Evolutionary conservation across 1,140 invertebrate species (phyloP), one percentile per base, ranked within the genome.

Genomic region (Drosophila willistoni): DNA sequence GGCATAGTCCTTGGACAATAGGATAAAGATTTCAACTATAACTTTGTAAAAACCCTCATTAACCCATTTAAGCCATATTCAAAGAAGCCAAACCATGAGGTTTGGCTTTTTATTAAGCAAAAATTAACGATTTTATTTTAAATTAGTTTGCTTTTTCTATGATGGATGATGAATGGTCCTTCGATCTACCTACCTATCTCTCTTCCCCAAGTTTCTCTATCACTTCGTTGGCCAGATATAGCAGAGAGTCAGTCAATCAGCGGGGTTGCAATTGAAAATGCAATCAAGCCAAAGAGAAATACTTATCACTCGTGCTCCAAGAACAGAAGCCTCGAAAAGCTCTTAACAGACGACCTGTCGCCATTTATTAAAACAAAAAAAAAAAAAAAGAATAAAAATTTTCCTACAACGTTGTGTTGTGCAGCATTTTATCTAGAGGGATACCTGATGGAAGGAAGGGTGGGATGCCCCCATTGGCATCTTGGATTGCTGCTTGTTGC

Each of bases 321-420:
- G 36, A 71, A 64, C 47, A 29, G 68, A 73, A 44, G 62, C 62
- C 25, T 36, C 54, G 44, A 41, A 66, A 71, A 72, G 47, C 51
- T 59, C 67, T 66, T 39, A 36, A 70, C 25, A 75, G 65, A 71
- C 47, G 70, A 75, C 54, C 61, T 66, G 69, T 68, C 66, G 68
- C 55, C 73, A 66, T 87, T 87, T 86, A 82, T 82, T 86, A 73
- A 44, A 78, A 64, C 3, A 22, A 7, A 51, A 22, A 9, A 47
- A 17, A 44, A 17, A 47, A 47, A 47, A 19, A 29, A 29, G 29
- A 29, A 29, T 29, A 29, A 47, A 47, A 47, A 73, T 81, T 71
- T 63, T 57, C 41, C 64, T 57, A 41, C 64, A 59, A 36, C 19
- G 42, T 19, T 59, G 29, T 59, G 29, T 56, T 14, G 41, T 47